Percentiles rank a stretch among this genome's conserved stretches.
phyloP scores from a whole-genome alignment of 2,888 invertebrate species.

The Pyrocoelia pectoralis region DNA sequence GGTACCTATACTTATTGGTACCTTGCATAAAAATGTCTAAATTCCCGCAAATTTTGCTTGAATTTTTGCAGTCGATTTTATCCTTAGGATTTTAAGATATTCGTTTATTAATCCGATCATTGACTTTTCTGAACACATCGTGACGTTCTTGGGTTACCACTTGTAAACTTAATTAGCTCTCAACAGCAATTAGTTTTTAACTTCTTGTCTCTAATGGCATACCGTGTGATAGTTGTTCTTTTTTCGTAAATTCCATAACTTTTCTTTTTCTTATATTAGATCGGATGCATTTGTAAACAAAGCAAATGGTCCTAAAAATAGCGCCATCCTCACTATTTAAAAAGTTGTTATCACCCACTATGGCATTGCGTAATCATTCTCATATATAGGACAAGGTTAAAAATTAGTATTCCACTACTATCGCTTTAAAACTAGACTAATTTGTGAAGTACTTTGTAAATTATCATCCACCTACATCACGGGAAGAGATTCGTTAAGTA shows the following conservation, averaged over 20 bases:
- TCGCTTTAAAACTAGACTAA: slow-evolving; percentile 8
- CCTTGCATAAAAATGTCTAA: too few species aligned
- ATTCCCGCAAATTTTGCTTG: too few species aligned
- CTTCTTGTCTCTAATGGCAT: slow-evolving; percentile 36
- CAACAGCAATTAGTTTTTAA: slow-evolving; percentile 46
- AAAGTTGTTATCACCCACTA: slow-evolving; percentile 5
- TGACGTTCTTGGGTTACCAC: slow-evolving; percentile 45
- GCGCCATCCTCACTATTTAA: not conserved
- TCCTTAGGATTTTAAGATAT: not conserved
- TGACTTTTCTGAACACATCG: slow-evolving; percentile 40
- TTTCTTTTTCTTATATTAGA: too few species aligned
- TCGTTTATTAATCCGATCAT: slow-evolving; percentile 40
- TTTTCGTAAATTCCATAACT: not conserved
- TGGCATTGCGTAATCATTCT: not conserved
- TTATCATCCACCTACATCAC: not conserved
- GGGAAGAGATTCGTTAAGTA: slow-evolving; percentile 1
- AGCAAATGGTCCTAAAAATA: too few species aligned
- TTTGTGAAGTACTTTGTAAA: slow-evolving; percentile 2
- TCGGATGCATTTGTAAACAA: too few species aligned
- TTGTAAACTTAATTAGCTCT: slow-evolving; percentile 48
- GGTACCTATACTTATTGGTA: too few species aligned
- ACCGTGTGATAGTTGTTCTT: slow-evolving; percentile 8
- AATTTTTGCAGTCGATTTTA: too few species aligned
- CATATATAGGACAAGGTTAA: slow-evolving; percentile 6
- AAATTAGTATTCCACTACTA: not conserved